These are phyloP conservation scores for Cyprinella venusta DNA, from an alignment of 2,797 vertebrate species.

Conservation along the genomic window DNA sequence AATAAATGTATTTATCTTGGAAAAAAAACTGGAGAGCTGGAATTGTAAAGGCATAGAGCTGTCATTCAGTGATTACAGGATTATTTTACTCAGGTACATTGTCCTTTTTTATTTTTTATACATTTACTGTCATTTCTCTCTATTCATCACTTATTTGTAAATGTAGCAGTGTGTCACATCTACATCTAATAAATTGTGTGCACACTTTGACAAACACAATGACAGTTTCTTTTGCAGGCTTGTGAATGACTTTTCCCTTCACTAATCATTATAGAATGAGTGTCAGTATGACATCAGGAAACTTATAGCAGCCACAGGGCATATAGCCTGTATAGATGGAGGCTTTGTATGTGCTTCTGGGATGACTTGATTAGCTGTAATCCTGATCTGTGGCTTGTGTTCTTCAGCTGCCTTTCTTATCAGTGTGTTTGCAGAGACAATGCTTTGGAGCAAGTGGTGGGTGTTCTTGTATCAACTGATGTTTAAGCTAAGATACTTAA, in stretches of 20 bases:
- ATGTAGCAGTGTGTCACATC: background rate
- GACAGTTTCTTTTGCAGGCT: conserved; percentile 12
- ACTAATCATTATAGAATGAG: background rate
- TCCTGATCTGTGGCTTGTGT: conserved; percentile 34
- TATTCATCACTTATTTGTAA: background rate
- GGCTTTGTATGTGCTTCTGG: conserved; percentile 23
- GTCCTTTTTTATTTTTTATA: background rate
- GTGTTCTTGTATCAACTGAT: conserved; percentile 26
- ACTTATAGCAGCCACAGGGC: conserved; percentile 10
- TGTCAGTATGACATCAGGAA: conserved; percentile 34
- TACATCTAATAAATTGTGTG: background rate
- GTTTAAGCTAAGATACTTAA: background rate
- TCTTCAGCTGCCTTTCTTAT: conserved; percentile 45
- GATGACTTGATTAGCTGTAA: conserved; percentile 21
- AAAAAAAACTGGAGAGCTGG: background rate
- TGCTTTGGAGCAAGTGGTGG: conserved; percentile 25
- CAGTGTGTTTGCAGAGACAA: conserved; percentile 47
- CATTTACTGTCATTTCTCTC: background rate
- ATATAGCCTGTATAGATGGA: conserved; percentile 26
- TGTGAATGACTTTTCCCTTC: background rate
- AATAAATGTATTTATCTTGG: conserved; percentile 7
- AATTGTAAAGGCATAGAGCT: conserved; percentile 8
- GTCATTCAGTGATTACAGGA: background rate
- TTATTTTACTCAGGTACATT: conserved; percentile 11
- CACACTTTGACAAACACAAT: background rate